A percentile compares a stretch with the other conserved stretches of the same genome.
Conservation (phyloP, 2,888 invertebrate genomes). For the Augochlorella aurata region DNA sequence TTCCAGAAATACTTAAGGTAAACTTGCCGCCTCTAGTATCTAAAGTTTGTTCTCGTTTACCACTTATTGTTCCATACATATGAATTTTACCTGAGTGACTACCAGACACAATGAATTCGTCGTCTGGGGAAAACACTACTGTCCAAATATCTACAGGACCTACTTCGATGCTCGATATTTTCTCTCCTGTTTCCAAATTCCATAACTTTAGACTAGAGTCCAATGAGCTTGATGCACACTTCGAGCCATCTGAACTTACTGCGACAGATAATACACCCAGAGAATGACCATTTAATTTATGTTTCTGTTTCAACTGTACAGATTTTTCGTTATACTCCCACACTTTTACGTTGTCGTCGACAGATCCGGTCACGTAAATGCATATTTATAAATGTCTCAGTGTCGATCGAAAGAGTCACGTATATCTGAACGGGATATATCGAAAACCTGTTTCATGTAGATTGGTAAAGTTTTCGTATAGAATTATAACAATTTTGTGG, state of each 20-base stretch:
- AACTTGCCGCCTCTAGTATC: slow-evolving; percentile 96
- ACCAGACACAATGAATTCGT: slow-evolving; percentile 95
- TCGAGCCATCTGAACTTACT: slow-evolving; percentile 93
- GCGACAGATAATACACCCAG: slow-evolving; percentile 97
- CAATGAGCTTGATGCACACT: slow-evolving; percentile 95
- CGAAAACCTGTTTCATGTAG: too few relatives aligned
- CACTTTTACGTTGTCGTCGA: slow-evolving; percentile 96
- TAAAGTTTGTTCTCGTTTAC: slow-evolving; percentile 93
- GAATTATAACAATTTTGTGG: too few relatives aligned
- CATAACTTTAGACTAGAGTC: slow-evolving; percentile 96
- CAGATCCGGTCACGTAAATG: slow-evolving; percentile 90
- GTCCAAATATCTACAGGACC: slow-evolving; percentile 98
- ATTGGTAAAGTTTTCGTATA: too few relatives aligned
- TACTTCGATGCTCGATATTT: slow-evolving; percentile 92
- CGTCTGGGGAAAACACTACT: slow-evolving; percentile 96
- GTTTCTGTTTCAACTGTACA: slow-evolving; percentile 90
- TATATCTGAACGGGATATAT: too few relatives aligned
- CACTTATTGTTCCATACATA: slow-evolving; percentile 94
- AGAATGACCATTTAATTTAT: slow-evolving; percentile 95
- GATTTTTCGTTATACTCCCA: slow-evolving; percentile 91
- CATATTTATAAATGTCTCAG: too few relatives aligned
- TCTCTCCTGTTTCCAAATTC: slow-evolving; percentile 94
- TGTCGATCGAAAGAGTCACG: too few relatives aligned
- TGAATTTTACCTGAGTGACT: slow-evolving; percentile 97
- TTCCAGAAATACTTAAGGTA: too few relatives aligned